Evolutionary conservation across 2,888 invertebrate species (phyloP), one percentile per base, ranked within the genome.

Genomic region (Anthrax anthrax): DNA sequence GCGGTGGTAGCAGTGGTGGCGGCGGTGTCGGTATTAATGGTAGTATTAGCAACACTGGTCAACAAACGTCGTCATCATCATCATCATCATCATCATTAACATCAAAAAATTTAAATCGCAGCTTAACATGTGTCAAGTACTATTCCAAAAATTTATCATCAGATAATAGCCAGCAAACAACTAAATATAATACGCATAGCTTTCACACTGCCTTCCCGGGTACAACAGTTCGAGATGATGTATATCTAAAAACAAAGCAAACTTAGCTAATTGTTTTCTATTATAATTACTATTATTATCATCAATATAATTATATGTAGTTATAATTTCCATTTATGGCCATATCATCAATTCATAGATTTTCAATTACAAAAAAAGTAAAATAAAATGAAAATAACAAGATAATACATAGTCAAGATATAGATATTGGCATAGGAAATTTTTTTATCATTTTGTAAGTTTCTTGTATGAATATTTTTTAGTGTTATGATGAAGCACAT

Each of bases 171-270:
- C 46, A 46, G 37, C 27, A 23, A 32, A 12, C 29, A 12, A 32
- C 27, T 37, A 46, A 46, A 18, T 42, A 46, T 36, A 46, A 37
- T 36, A 42, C 41, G 16, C 41, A 46, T 46, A 46, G 46, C 46
- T 46, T 46, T 42, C 46, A 42, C 46, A 46, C 46, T 46, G 46
- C 46, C 46, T 32, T 32, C 13, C 13, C 29, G 29, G 13, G 12
- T 32, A 32, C 29, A 32, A 32, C 29, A 32, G 9, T 12, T 18
- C 41, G 46, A 13, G 46, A 46, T 37, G 46, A 46, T 16, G 17
- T 41, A 8, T 41, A 17, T 37, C 14, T 46, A 19, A 46, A 46
- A 36, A 18, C 37, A 23, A 46, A 46, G 17, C 41, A 46, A 6
- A 46, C 46, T 40, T 46, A 46, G 46, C 46, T 46, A 46, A 46